Evolutionary conservation across 2,797 vertebrate species (phyloP).

Genomic region (Tenualosa ilisha): DNA sequence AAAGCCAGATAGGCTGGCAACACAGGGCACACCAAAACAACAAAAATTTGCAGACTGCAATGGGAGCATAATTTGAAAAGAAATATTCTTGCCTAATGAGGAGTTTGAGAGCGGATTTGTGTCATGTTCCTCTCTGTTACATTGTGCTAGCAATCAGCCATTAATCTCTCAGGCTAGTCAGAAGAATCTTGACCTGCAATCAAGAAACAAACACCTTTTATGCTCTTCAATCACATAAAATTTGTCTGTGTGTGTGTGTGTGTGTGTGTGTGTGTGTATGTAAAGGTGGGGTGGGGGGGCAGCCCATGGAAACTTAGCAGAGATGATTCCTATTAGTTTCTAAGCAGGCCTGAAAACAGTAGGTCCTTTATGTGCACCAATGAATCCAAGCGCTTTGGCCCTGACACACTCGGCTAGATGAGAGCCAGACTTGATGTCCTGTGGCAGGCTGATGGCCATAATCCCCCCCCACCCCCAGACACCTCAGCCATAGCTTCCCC

Average conservation of each 20-base stretch:
- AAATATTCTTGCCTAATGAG: neutral
- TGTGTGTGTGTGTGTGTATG: neutral
- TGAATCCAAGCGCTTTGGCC: neutral
- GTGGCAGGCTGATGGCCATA: neutral
- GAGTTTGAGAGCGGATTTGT: neutral
- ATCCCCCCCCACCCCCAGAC: neutral
- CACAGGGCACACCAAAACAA: neutral
- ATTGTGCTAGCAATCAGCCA: neutral
- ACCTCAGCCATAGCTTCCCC: neutral
- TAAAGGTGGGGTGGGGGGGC: neutral
- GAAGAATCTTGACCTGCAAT: neutral
- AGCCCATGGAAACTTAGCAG: slow-evolving; percentile 4
- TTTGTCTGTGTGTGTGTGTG: neutral
- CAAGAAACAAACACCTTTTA: slow-evolving; percentile 7
- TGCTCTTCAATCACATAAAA: neutral
- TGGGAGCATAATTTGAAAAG: neutral
- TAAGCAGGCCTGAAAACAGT: neutral
- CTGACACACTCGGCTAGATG: neutral
- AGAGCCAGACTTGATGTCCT: slow-evolving; percentile 18
- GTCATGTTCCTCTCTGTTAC: neutral
- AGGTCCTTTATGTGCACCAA: neutral
- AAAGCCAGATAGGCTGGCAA: neutral
- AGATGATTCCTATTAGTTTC: slow-evolving; percentile 7
- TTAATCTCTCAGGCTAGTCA: neutral
- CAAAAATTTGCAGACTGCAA: neutral